phyloP scores from a whole-genome alignment of 2,888 invertebrate genomes.

The Thalpophila matura region DNA sequence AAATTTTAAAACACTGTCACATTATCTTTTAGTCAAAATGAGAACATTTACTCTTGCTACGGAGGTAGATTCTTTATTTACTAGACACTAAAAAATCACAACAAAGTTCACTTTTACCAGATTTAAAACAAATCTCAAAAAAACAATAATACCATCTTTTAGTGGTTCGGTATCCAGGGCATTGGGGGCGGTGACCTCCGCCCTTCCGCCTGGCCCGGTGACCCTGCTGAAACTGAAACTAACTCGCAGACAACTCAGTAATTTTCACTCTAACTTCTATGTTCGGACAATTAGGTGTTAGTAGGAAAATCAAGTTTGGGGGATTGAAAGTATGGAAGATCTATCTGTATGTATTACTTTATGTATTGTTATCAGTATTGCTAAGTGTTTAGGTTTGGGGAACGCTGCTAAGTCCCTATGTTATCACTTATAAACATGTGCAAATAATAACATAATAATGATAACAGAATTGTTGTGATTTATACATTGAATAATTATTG shows the following conservation, averaged over 20 bases:
- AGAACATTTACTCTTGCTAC: too few species aligned
- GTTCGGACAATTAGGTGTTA: conserved; percentile 53
- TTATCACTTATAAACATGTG: too few species aligned
- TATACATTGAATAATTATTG: too few species aligned
- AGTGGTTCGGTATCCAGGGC: conserved; percentile 66
- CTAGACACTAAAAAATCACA: background rate
- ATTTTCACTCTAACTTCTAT: conserved; percentile 57
- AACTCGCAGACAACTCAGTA: conserved; percentile 60
- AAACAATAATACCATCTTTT: conserved; percentile 50
- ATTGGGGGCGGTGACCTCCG: conserved; percentile 74
- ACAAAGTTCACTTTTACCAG: background rate
- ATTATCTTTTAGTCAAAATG: too few species aligned
- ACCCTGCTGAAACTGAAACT: conserved; percentile 77
- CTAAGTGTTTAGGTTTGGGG: too few species aligned
- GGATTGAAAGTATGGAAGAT: background rate
- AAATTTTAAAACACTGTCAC: too few species aligned
- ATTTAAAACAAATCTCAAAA: conserved; percentile 29
- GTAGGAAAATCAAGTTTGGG: conserved; percentile 22
- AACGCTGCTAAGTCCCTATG: too few species aligned
- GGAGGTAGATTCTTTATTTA: too few species aligned
- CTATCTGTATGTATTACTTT: background rate
- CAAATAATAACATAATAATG: too few species aligned
- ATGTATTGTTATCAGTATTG: too few species aligned
- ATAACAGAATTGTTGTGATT: too few species aligned
- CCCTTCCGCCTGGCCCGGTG: conserved; percentile 75